Evolutionary conservation across 2,888 invertebrate genomes (phyloP).

Genomic region (Synergus gifuensis): DNA sequence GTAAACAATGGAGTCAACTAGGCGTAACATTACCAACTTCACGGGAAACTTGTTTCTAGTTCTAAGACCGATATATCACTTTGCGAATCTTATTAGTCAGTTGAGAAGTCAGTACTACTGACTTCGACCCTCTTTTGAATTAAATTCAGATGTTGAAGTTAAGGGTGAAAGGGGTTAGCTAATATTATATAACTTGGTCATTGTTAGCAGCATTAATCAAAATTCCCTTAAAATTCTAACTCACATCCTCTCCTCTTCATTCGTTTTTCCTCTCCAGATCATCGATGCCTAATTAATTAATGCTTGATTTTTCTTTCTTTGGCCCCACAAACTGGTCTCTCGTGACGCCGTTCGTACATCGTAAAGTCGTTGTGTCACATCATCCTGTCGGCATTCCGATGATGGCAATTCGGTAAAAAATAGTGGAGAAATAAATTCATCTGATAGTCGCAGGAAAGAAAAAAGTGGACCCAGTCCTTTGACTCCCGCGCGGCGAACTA

Average conservation of each 20-base stretch:
- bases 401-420: constrained; percentile 32
- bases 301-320: constrained; percentile 13
- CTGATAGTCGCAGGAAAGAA: background rate
- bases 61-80: constrained; percentile 45
- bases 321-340: background rate
- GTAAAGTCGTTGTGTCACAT: constrained; percentile 32
- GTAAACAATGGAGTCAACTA: constrained; percentile 60
- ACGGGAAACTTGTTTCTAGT: constrained; percentile 47
- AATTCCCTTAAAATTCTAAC: background rate
- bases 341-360: constrained; percentile 35
- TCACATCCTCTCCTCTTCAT: background rate
- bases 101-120: background rate
- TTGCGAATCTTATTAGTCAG: background rate
- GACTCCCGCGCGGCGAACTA: constrained; percentile 14
- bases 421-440: constrained; percentile 32
- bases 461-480: constrained; percentile 14
- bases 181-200: no score
- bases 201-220: no score
- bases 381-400: constrained; percentile 21
- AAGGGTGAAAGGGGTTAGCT: background rate
- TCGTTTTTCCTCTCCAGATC: background rate
- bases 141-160: background rate
- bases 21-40: constrained; percentile 60
- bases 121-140: background rate
- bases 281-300: constrained; percentile 30